Conservation (phyloP, 2,888 invertebrate species). For the Oscheius onirici region DNA sequence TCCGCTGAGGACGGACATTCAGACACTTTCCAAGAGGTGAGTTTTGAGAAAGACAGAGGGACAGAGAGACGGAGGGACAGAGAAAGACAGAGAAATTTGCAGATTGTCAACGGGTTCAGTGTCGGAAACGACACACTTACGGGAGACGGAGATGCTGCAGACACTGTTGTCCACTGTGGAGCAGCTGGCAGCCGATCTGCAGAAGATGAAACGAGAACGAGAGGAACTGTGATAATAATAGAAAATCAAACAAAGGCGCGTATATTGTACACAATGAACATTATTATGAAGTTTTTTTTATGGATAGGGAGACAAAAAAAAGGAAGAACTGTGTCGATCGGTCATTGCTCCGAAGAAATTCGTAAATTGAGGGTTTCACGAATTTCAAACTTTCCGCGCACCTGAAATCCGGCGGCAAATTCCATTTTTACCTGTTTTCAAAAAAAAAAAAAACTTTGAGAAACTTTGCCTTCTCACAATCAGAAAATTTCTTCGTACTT, state of each 20-base stretch:
- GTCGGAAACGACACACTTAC: background rate
- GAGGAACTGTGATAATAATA: conserved; percentile 16
- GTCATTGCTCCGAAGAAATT: too few relatives aligned
- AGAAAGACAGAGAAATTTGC: background rate
- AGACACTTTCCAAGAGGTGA: conserved; percentile 14
- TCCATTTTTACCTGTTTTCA: too few relatives aligned
- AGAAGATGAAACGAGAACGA: conserved; percentile 17
- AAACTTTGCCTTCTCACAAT: too few relatives aligned
- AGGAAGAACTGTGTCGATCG: too few relatives aligned
- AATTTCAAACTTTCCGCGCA: too few relatives aligned
- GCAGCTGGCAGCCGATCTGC: conserved; percentile 21
- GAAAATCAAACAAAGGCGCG: too few relatives aligned
- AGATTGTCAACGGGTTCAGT: conserved; percentile 1
- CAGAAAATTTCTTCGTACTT: too few relatives aligned
- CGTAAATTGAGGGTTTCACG: too few relatives aligned
- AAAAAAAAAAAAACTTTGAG: too few relatives aligned
- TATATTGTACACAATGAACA: too few relatives aligned
- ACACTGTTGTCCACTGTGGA: conserved; percentile 19
- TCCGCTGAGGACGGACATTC: conserved; percentile 3
- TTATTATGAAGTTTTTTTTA: background rate
- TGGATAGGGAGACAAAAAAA: background rate
- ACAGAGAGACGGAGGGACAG: background rate
- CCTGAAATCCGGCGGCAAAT: too few relatives aligned
- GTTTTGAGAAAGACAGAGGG: background rate
- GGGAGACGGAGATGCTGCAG: conserved; percentile 28